Evolutionary conservation across 2,797 vertebrate species (phyloP).

Genomic region (Phataginus tricuspis): DNA sequence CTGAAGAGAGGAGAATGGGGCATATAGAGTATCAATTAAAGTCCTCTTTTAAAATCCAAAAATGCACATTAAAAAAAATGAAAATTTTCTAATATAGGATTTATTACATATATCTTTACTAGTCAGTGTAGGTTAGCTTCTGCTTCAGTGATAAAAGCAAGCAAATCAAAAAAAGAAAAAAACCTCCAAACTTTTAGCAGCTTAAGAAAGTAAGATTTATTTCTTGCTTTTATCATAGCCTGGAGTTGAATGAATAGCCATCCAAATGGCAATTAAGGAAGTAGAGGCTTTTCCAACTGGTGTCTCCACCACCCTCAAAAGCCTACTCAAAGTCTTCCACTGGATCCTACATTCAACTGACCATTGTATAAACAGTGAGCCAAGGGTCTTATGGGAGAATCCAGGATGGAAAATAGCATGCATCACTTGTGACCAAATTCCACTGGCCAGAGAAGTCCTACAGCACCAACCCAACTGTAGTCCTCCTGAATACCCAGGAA

Average conservation of each 20-base stretch:
- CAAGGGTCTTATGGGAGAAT: background rate
- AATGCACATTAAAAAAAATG: background rate
- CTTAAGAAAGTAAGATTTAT: background rate
- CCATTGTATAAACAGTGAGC: background rate
- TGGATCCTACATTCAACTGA: background rate
- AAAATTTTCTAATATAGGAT: background rate
- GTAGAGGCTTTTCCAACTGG: background rate
- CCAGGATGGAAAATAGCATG: background rate
- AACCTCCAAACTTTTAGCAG: background rate
- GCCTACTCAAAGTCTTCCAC: background rate
- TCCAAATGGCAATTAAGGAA: background rate
- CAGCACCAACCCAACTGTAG: background rate
- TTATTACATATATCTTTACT: background rate
- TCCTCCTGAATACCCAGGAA: background rate
- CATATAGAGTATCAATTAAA: background rate
- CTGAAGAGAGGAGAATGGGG: background rate
- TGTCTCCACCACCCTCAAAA: background rate
- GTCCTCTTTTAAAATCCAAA: background rate
- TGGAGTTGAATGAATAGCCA: background rate
- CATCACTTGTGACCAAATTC: background rate
- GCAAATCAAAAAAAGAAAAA: background rate
- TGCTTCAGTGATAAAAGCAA: background rate
- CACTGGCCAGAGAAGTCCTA: background rate
- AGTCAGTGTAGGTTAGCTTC: background rate
- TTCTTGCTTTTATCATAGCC: background rate